These are phyloP conservation scores for Cassiopea xamachana DNA, from an alignment of 30 jellyfish, hydroid and myxozoan species.

Conservation along the genomic window DNA sequence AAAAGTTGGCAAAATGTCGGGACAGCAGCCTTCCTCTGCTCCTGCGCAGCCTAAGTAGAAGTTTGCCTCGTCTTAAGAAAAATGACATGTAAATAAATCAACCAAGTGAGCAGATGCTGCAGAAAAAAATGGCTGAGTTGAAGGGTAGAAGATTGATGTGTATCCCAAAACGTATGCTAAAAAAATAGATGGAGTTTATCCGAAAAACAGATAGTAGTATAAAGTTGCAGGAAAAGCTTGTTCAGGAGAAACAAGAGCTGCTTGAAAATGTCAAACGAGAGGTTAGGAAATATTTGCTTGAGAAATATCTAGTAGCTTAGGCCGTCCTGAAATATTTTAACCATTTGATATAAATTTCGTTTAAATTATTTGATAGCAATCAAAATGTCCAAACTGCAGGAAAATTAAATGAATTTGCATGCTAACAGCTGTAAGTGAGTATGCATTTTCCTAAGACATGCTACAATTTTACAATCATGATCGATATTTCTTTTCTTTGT, in stretches of 20 bases:
- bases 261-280: slow-evolving; percentile 81
- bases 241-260: slow-evolving; percentile 70
- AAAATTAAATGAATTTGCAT: too few relatives aligned
- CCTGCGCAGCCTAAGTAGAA: too few relatives aligned
- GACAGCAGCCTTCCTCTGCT: too few relatives aligned
- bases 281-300: slow-evolving; percentile 19
- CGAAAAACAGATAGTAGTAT: slow-evolving; percentile 49
- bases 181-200: slow-evolving; percentile 56
- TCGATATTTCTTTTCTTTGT: too few relatives aligned
- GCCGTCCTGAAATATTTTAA: neutral
- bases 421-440: too few relatives aligned
- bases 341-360: too few relatives aligned
- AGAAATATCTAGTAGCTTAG: neutral
- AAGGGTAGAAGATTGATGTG: neutral
- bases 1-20: too few relatives aligned
- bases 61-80: neutral
- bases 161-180: slow-evolving; percentile 1
- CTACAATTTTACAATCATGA: too few relatives aligned
- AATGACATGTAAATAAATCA: slow-evolving; percentile 12
- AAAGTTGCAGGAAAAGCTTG: slow-evolving; percentile 42
- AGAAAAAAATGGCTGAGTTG: slow-evolving; percentile 23
- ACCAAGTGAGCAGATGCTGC: slow-evolving; percentile 68
- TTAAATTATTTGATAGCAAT: too few relatives aligned
- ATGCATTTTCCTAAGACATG: too few relatives aligned
- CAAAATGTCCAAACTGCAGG: too few relatives aligned